Evolutionary conservation across 1,140 invertebrate genomes (phyloP).

Genomic region (Sogatella furcifera): DNA sequence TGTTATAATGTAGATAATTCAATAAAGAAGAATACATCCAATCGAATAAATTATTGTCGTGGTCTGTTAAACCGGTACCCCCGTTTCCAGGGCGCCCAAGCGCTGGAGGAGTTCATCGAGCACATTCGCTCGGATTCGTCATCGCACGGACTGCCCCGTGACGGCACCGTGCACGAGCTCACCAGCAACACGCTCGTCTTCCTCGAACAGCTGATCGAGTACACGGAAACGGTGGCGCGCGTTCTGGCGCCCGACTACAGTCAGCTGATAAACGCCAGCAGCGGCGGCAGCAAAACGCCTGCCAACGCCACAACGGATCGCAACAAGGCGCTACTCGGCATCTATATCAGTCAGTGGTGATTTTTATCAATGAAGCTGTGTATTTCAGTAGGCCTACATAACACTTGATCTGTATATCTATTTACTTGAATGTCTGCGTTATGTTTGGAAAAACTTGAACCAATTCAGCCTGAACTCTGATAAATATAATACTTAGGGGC

Average conservation of each 20-base stretch:
- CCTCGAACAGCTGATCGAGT: conserved; percentile 70
- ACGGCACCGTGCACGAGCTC: conserved; percentile 93
- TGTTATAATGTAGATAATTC: too few relatives aligned
- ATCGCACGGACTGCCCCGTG: conserved; percentile 66
- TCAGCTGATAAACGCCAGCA: conserved; percentile 30
- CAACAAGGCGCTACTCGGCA: conserved; percentile 54
- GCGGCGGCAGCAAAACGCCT: too few relatives aligned
- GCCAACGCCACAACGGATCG: conserved; percentile 32
- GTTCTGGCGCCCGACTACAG: conserved; percentile 47
- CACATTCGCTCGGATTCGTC: conserved; percentile 75
- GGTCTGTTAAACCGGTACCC: too few relatives aligned
- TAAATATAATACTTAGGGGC: too few relatives aligned
- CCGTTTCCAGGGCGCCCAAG: conserved; percentile 59
- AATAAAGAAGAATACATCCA: too few relatives aligned
- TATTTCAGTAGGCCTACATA: too few relatives aligned
- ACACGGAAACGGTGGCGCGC: conserved; percentile 60
- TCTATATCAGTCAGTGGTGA: conserved; percentile 56
- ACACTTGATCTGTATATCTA: too few relatives aligned
- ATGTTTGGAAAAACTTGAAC: too few relatives aligned
- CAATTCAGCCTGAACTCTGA: too few relatives aligned
- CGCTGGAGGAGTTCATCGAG: conserved; percentile 87
- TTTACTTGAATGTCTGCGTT: too few relatives aligned
- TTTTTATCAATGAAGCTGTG: conserved; percentile 5
- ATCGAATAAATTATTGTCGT: too few relatives aligned
- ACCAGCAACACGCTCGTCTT: conserved; percentile 88